These are phyloP conservation scores for Aphelenchoides besseyi DNA, from an alignment of 1,140 invertebrate species.

Conservation along the genomic window DNA sequence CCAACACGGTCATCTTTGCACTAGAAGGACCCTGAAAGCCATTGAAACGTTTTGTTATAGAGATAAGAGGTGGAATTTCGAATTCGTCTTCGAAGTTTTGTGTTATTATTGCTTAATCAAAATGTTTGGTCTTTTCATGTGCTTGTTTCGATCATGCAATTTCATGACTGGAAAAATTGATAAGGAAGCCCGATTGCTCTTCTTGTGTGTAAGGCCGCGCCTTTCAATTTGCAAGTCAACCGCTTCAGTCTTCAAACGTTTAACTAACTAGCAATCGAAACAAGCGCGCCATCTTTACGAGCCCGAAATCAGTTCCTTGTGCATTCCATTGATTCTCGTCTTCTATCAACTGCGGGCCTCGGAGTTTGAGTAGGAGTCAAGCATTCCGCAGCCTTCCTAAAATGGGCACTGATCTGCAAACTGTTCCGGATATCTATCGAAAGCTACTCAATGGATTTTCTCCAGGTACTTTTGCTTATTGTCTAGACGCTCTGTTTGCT, in stretches of 20 bases:
- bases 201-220: neutral
- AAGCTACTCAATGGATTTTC: constrained; percentile 6
- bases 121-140: too few relatives aligned
- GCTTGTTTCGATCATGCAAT: too few relatives aligned
- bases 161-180: neutral
- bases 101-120: too few relatives aligned
- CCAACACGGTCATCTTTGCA: too few relatives aligned
- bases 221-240: neutral
- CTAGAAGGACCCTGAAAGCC: too few relatives aligned
- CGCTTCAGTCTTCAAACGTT: neutral
- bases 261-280: neutral
- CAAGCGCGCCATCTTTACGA: constrained; percentile 2
- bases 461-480: constrained; percentile 12
- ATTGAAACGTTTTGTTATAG: too few relatives aligned
- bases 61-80: too few relatives aligned
- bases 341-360: too few relatives aligned
- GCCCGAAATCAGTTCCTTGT: neutral
- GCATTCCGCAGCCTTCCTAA: neutral
- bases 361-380: neutral
- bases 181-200: neutral
- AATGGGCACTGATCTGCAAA: neutral
- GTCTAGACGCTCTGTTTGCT: neutral
- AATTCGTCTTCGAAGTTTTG: too few relatives aligned
- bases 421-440: constrained; percentile 3
- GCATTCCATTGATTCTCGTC: neutral